Conservation (phyloP, 2,113 vertebrate species). For the Tragulus kanchil region DNA sequence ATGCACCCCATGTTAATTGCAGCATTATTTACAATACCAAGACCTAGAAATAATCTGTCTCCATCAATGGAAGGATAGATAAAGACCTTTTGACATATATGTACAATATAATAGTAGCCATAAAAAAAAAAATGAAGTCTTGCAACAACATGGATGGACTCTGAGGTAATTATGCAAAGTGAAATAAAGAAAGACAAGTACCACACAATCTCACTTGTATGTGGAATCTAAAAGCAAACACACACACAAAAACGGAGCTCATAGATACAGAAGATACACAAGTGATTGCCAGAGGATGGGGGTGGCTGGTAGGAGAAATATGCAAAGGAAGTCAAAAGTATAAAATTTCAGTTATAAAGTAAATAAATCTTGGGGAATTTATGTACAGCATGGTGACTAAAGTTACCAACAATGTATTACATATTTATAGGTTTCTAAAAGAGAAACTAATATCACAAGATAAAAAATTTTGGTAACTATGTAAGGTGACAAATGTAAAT, state of each 20-base stretch:
- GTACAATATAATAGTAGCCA: not conserved
- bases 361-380: not conserved
- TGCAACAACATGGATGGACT: not conserved
- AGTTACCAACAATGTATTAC: not conserved
- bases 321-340: not conserved
- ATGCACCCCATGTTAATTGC: not conserved
- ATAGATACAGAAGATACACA: not conserved
- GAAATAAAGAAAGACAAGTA: not conserved
- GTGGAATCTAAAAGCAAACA: not conserved
- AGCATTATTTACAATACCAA: not conserved
- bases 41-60: not conserved
- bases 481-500: not conserved
- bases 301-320: not conserved
- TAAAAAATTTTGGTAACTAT: not conserved
- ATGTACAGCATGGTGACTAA: not conserved
- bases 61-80: not conserved
- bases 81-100: not conserved
- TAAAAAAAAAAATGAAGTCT: not conserved
- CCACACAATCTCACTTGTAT: not conserved
- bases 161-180: not conserved
- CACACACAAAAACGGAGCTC: not conserved
- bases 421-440: not conserved
- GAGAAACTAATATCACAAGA: not conserved
- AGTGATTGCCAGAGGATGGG: not conserved
- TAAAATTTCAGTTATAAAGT: not conserved